These are phyloP conservation scores for Congeria kusceri DNA, from an alignment of 2,888 invertebrate species.

Conservation along the genomic window DNA sequence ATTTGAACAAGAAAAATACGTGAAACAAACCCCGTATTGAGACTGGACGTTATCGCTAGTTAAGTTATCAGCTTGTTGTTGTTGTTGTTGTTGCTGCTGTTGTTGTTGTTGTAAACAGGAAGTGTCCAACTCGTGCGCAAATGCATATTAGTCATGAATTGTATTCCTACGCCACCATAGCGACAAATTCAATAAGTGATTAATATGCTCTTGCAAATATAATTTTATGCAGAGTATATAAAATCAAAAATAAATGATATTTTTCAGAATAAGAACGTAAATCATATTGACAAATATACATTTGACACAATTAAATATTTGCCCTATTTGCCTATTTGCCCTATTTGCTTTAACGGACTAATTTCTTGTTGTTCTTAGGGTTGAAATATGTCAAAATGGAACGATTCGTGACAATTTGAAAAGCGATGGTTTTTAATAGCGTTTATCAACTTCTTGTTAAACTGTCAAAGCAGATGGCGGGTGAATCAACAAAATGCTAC, in stretches of 20 bases:
- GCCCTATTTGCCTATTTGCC: background rate
- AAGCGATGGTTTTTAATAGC: constrained; percentile 32
- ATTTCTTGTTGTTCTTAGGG: constrained; percentile 28
- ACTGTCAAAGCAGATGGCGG: constrained; percentile 60
- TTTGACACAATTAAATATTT: background rate
- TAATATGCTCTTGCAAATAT: too few species aligned
- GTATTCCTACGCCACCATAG: constrained; percentile 30
- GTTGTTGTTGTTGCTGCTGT: too few species aligned
- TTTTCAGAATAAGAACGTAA: too few species aligned
- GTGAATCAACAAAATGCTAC: constrained; percentile 72
- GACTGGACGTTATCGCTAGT: too few species aligned
- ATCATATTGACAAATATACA: too few species aligned
- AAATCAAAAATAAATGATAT: too few species aligned
- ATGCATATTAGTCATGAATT: constrained; percentile 1
- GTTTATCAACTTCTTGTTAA: constrained; percentile 35
- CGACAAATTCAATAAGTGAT: background rate
- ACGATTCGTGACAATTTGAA: constrained; percentile 15
- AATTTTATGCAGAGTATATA: too few species aligned
- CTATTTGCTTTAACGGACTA: constrained; percentile 7
- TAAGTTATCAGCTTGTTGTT: too few species aligned
- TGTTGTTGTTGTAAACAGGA: background rate
- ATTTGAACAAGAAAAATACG: too few species aligned
- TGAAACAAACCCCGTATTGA: too few species aligned
- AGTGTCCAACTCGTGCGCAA: constrained; percentile 6
- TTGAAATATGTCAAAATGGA: constrained; percentile 48